phyloP scores from a whole-genome alignment of 2,888 invertebrate species.

The Xestia c-nigrum region DNA sequence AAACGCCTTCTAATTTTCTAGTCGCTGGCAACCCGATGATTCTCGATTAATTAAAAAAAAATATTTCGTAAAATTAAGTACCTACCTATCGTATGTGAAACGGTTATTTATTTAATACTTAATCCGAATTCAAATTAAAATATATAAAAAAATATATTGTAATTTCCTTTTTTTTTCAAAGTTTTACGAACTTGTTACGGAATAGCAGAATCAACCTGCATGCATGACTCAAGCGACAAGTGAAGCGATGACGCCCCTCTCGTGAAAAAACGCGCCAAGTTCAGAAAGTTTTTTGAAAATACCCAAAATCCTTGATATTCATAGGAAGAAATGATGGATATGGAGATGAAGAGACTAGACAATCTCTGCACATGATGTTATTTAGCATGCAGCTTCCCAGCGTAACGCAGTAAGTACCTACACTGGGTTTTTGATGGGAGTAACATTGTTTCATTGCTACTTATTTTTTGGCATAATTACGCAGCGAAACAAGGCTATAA shows the following conservation, averaged over 20 bases:
- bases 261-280: constrained; percentile 8
- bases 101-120: background rate
- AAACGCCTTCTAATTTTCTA: background rate
- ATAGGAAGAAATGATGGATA: background rate
- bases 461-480: background rate
- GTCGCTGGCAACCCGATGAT: constrained; percentile 25
- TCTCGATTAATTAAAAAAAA: background rate
- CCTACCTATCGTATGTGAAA: no score
- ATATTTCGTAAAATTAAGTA: background rate
- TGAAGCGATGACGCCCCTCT: constrained; percentile 14
- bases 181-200: background rate
- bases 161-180: background rate
- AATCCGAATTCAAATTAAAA: background rate
- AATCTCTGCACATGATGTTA: background rate
- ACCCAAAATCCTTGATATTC: background rate
- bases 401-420: background rate
- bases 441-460: background rate
- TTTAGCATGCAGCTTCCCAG: background rate
- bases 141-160: no score
- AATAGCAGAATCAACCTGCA: constrained; percentile 2
- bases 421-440: background rate
- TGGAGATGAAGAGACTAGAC: background rate
- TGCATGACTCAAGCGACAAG: constrained; percentile 27
- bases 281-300: background rate
- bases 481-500: background rate